phyloP scores from a whole-genome alignment of 1,140 invertebrate genomes.

The Euura lappo region DNA sequence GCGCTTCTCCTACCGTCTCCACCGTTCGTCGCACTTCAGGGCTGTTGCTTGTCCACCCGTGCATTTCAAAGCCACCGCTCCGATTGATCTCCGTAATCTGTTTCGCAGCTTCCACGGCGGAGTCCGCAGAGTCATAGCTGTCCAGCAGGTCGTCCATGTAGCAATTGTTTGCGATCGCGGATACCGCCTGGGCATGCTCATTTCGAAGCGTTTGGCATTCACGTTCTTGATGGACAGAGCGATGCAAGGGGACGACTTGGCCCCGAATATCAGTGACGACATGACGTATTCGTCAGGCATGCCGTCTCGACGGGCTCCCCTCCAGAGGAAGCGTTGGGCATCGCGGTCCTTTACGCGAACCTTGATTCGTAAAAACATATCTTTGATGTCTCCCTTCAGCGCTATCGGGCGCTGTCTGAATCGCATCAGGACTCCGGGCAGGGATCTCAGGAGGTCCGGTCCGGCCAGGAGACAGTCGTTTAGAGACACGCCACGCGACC shows the following conservation, averaged over 20 bases:
- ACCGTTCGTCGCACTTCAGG: not conserved
- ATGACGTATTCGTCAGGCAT: constrained; percentile 33
- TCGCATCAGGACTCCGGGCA: constrained; percentile 39
- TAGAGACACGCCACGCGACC: constrained; percentile 23
- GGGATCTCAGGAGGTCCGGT: constrained; percentile 31
- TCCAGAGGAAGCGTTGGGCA: constrained; percentile 40
- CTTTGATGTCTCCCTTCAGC: constrained; percentile 39
- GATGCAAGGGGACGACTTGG: constrained; percentile 37
- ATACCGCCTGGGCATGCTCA: not conserved
- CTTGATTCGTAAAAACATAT: constrained; percentile 48
- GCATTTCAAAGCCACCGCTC: constrained; percentile 25
- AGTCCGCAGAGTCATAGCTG: constrained; percentile 15
- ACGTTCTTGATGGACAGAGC: constrained; percentile 37
- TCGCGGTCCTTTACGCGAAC: constrained; percentile 32
- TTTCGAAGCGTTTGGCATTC: constrained; percentile 27
- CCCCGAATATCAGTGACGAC: constrained; percentile 45
- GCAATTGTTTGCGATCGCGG: constrained; percentile 9
- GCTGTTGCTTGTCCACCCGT: constrained; percentile 18
- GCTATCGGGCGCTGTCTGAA: constrained; percentile 36
- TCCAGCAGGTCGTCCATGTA: constrained; percentile 23
- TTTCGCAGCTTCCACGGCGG: constrained; percentile 9
- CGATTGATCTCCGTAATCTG: constrained; percentile 21
- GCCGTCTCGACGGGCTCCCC: constrained; percentile 1
- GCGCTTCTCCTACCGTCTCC: not conserved
- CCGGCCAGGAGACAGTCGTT: constrained; percentile 41